Percentiles rank a stretch among this genome's conserved stretches.
Evolutionary conservation across 2,113 vertebrate species (phyloP).

Genomic region (Lonchura striata): DNA sequence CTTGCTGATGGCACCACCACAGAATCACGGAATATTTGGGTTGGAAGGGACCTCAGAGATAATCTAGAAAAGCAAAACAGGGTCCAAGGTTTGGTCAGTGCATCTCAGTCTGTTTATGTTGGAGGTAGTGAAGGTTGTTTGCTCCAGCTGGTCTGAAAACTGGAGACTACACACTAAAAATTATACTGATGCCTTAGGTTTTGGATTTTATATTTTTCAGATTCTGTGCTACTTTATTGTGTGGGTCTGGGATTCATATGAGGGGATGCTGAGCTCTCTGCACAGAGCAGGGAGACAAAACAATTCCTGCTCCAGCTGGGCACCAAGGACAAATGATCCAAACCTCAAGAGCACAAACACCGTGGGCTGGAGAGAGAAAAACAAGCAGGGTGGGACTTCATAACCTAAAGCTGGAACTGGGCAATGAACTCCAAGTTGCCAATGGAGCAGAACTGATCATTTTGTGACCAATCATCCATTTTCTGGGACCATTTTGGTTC

Average conservation of each 20-base stretch:
- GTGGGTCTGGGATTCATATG: not conserved
- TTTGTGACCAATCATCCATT: no score
- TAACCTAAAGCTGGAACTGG: no score
- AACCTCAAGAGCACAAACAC: no score
- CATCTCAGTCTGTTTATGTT: not conserved
- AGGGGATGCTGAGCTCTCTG: not conserved
- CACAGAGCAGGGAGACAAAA: no score
- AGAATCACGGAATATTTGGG: not conserved
- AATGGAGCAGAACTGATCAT: not conserved
- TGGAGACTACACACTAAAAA: not conserved
- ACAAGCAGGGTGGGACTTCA: no score
- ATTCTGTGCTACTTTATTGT: not conserved
- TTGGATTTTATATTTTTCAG: not conserved
- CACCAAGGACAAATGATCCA: no score
- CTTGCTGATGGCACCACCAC: rapidly evolving
- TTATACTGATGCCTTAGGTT: not conserved
- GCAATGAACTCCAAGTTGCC: not conserved
- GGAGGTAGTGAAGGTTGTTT: not conserved
- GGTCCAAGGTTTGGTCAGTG: not conserved
- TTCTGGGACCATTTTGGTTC: not conserved
- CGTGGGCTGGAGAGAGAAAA: no score
- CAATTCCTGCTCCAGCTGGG: no score
- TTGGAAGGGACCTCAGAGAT: not conserved
- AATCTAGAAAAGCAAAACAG: not conserved
- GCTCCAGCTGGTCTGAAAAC: not conserved